Evolutionary conservation across 2,797 vertebrate species (phyloP).

Genomic region (Otolemur crassicaudatus): DNA sequence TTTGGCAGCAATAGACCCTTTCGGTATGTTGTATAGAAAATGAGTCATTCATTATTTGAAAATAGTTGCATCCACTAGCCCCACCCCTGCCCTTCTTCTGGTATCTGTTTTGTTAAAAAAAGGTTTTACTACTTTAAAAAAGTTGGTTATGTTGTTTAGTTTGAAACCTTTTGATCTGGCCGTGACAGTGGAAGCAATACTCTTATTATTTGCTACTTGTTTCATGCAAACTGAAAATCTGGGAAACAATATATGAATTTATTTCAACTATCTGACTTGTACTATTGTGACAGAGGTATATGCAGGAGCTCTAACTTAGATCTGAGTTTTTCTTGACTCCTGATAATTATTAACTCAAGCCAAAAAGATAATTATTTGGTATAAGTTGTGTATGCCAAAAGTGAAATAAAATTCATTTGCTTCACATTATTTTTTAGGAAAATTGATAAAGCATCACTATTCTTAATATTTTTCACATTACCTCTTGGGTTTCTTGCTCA

Average conservation of each 20-base stretch:
- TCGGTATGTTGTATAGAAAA: neutral
- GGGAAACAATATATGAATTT: conserved; percentile 19
- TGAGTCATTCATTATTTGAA: neutral
- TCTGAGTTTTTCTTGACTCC: conserved; percentile 64
- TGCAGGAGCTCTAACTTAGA: conserved; percentile 3
- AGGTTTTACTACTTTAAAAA: conserved; percentile 7
- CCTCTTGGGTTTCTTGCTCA: conserved; percentile 43
- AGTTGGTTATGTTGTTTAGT: neutral
- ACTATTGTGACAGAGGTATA: conserved; percentile 28
- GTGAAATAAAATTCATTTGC: conserved; percentile 61
- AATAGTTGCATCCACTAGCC: neutral
- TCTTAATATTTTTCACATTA: conserved; percentile 29
- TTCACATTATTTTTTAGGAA: conserved; percentile 45
- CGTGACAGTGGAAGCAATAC: neutral
- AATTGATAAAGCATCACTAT: conserved; percentile 1
- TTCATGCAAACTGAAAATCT: conserved; percentile 51
- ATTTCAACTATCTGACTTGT: conserved; percentile 15
- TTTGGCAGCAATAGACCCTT: neutral
- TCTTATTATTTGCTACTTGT: neutral
- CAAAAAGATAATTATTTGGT: conserved; percentile 62
- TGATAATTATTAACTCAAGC: conserved; percentile 48
- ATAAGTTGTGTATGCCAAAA: neutral
- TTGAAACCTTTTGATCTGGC: conserved; percentile 16
- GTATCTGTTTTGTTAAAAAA: neutral
- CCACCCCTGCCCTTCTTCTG: accelerated